Conservation (phyloP, 2,888 invertebrate species). For the Euproctis similis region DNA sequence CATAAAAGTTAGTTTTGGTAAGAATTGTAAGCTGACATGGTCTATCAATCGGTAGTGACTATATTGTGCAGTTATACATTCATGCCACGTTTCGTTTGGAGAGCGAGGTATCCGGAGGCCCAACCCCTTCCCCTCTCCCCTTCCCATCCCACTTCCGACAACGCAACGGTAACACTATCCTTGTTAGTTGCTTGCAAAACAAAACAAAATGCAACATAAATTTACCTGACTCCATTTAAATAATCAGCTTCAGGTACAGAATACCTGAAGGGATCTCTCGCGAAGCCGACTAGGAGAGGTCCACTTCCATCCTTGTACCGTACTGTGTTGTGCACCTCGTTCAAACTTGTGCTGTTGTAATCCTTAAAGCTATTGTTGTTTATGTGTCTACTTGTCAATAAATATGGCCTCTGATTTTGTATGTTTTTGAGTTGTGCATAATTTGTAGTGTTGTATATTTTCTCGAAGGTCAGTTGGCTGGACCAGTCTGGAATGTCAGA, state of each 20-base stretch:
- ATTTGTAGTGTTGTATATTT: conserved; percentile 53
- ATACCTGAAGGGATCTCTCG: conserved; percentile 57
- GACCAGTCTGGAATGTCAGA: conserved; percentile 54
- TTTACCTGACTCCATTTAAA: conserved; percentile 53
- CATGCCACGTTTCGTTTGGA: no score
- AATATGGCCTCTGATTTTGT: conserved; percentile 32
- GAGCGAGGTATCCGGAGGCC: no score
- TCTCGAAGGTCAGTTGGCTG: conserved; percentile 44
- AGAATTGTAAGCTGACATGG: no score
- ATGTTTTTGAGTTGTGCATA: conserved; percentile 47
- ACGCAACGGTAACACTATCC: no score
- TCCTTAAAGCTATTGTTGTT: conserved; percentile 23
- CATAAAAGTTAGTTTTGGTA: no score
- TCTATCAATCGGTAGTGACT: no score
- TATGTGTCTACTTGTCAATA: conserved; percentile 21
- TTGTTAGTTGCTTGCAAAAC: no score
- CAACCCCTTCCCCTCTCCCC: no score
- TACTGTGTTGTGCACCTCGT: conserved; percentile 32
- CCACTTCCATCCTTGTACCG: conserved; percentile 24
- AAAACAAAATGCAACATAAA: no score
- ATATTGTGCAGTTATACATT: no score
- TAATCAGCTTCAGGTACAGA: conserved; percentile 59
- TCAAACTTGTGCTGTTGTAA: conserved; percentile 31
- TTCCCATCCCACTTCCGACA: no score
- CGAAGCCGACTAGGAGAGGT: conserved; percentile 50